Base-by-base conservation (phyloP, 2,888 invertebrate genomes). In the Rhingia rostrata region DNA sequence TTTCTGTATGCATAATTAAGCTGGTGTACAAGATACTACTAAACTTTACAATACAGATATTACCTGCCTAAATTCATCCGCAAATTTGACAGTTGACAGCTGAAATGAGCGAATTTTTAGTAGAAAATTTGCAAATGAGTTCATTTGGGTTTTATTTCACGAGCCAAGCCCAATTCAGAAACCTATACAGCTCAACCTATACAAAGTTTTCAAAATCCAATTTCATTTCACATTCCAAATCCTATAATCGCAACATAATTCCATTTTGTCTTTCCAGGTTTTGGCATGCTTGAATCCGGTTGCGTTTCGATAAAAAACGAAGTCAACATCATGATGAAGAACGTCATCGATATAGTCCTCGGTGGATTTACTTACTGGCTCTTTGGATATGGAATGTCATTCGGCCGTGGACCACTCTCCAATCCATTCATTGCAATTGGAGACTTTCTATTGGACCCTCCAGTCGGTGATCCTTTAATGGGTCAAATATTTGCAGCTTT, bases 251-350 rank as follows among this genome's bases (percentile, higher is more conserved):
- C 0, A 4, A 12, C 10, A 22, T 6, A 5, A 39, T 39, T 6
- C 5, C 4, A 35, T 35, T 6, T 66, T n/a, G 3, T 67, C 0
- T 35, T 90, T 89, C 4, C 88, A 97, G 97, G 98, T 30, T 98
- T 98, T 89, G 98, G 98, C 0, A 96, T 98, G 95, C 91, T 98
- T 87, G 98, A 98, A 90, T 97, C 97, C 0, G 98, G 98, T 1
- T 97, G 96, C 88, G 98, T 98, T 0, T 97, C 97, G 0, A 93
- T 97, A 66, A 97, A 98, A 92, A 98, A 98, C 90, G 98, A 98
- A 92, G 97, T 97, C 0, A 98, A 98, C 90, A 98, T 99, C 77
- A 98, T 98, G 98, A 97, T 98, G 96, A 98, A 98, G 91, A 98
- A 98, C 89, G 95, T 97, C 0, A 96, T 97, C 0, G 98, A 98